Evolutionary conservation across 2,888 invertebrate genomes (phyloP), one percentile per base, ranked within the genome.

Genomic region (Trilocha varians): DNA sequence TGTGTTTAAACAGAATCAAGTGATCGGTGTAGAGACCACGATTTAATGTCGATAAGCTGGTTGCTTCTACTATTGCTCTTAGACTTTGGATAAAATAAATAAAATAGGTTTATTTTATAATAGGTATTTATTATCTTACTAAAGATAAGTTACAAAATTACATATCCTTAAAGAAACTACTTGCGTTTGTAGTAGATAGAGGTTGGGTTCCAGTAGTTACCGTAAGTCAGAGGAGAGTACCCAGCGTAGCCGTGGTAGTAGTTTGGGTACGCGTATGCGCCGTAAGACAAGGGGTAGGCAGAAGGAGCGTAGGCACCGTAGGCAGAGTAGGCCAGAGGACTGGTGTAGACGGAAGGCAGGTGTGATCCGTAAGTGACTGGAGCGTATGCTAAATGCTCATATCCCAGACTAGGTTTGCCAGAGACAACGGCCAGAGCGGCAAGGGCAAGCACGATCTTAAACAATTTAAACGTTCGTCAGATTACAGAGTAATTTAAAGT

Each of bases 161-260:
- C 3, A n/a, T 25, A 17, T 2, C 6, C 11, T 8, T 16, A 18
- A 9, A 18, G n/a, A 34, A 14, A 35, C 38, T 16, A 41, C 38
- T 41, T 41, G 41, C 41, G 41, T 18, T 44, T 44, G 41, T 41
- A 44, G 41, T 41, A 39, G 35, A 39, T 16, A 8, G 41, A 41
- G 4, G 37, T 14, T 11, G 41, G 37, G 41, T 34, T 37, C 34
- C 17, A 15, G 35, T 40, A 40, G 35, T 35, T 40, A 34, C 13
- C 17, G 34, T 41, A 41, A 17, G 34, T 37, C 5, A 38, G 17
- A 6, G 38, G 41, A 15, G 41, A 33, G 38, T 41, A 41, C 3
- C 13, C 32, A 1, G 11, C 36, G 42, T 46, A 46, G n/a, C 44
- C 44, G 34, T 45, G 42, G 48, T 45, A 45, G 40, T 41, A 44